phyloP scores from a whole-genome alignment of 2,797 vertebrate genomes.

The Amphiprion clarkii region DNA sequence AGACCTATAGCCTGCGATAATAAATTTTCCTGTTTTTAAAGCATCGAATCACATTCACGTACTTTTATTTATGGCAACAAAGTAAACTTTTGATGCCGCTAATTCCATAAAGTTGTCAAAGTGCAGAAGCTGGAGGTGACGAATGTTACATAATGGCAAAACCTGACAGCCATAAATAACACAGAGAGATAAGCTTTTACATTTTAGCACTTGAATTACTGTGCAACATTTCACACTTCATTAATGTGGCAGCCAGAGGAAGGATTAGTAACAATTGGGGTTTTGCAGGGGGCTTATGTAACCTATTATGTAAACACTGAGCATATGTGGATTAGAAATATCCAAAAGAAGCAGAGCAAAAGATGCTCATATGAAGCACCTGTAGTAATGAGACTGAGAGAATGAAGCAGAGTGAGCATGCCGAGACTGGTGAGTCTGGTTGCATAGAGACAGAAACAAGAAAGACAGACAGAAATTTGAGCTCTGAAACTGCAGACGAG shows the following conservation, averaged over 20 bases:
- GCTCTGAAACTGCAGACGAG: slow-evolving; percentile 31
- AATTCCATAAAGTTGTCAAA: neutral
- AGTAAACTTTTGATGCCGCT: slow-evolving; percentile 15
- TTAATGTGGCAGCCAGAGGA: slow-evolving; percentile 56
- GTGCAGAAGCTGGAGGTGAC: neutral
- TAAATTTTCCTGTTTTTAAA: too few species aligned
- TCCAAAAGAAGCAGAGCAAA: slow-evolving; percentile 7
- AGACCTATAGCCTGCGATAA: too few species aligned
- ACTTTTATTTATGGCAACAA: slow-evolving; percentile 1
- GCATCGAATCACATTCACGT: neutral
- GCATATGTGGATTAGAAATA: neutral
- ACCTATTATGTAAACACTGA: slow-evolving; percentile 13
- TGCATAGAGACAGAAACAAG: neutral
- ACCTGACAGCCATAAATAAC: slow-evolving; percentile 46
- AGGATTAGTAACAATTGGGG: slow-evolving; percentile 38
- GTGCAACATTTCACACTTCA: slow-evolving; percentile 67
- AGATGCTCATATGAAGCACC: neutral
- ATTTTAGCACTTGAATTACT: slow-evolving; percentile 58
- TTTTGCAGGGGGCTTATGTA: slow-evolving; percentile 2
- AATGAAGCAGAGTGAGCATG: neutral
- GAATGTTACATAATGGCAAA: neutral
- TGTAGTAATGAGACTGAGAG: neutral
- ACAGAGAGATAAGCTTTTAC: slow-evolving; percentile 17
- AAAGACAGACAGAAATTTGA: neutral
- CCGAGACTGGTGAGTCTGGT: neutral